These are phyloP conservation scores for Cisticola juncidis DNA, from an alignment of 2,113 vertebrate genomes.

Conservation along the genomic window DNA sequence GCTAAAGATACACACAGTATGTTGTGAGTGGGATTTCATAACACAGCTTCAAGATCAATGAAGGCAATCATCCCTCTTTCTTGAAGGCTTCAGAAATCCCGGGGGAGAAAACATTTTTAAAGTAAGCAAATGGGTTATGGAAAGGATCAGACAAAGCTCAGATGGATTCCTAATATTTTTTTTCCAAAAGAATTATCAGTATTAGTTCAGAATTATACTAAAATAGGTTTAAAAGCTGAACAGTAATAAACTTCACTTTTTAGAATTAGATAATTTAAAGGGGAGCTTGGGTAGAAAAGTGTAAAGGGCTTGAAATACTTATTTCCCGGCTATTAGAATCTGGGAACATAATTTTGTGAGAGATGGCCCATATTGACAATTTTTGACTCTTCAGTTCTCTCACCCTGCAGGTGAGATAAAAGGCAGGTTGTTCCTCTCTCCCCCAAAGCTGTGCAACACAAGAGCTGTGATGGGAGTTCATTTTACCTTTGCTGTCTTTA, in stretches of 20 bases:
- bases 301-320: background rate
- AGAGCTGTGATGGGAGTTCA: background rate
- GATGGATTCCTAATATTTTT: background rate
- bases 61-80: background rate
- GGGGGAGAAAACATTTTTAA: background rate
- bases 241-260: background rate
- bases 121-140: background rate
- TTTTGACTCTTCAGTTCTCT: background rate
- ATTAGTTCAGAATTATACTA: background rate
- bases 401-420: background rate
- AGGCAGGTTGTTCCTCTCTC: background rate
- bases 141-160: background rate
- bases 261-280: background rate
- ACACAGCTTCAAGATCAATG: background rate
- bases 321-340: background rate
- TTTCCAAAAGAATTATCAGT: background rate
- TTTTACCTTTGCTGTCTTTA: background rate
- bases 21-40: background rate
- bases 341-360: background rate
- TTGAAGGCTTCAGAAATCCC: background rate
- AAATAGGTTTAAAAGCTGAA: background rate
- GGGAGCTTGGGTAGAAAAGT: background rate
- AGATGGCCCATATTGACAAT: rapidly evolving
- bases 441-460: background rate
- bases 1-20: background rate